phyloP scores from a whole-genome alignment of 2,797 vertebrate species.

The Anabacerthia variegaticeps region DNA sequence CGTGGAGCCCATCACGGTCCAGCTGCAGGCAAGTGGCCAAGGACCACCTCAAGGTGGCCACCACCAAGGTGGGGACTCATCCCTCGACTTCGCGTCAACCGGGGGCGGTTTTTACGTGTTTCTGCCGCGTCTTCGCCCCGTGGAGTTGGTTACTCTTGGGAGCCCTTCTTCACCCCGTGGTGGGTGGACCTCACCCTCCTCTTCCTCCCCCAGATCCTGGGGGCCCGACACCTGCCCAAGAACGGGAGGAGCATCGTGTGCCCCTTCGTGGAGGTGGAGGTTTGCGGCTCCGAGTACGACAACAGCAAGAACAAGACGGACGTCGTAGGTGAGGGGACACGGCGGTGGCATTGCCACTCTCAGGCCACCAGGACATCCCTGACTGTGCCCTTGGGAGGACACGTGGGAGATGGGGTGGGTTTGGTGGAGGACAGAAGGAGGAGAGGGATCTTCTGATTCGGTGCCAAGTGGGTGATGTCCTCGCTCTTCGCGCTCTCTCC shows the following conservation, averaged over 20 bases:
- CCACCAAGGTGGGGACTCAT: neutral
- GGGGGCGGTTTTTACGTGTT: neutral
- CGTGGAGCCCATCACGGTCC: constrained; percentile 84
- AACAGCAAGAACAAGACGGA: constrained; percentile 93
- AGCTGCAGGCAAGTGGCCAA: constrained; percentile 82
- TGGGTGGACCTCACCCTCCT: neutral
- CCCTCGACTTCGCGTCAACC: rapidly evolving
- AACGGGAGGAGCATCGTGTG: constrained; percentile 95
- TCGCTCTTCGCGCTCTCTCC: neutral
- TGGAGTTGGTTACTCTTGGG: neutral
- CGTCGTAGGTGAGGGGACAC: constrained; percentile 83
- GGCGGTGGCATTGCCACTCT: rapidly evolving
- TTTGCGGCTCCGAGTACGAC: constrained; percentile 95
- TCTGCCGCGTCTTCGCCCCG: neutral
- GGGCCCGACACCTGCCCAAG: constrained; percentile 94
- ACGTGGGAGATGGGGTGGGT: neutral
- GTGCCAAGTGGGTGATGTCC: neutral
- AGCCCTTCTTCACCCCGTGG: neutral
- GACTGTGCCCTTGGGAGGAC: neutral
- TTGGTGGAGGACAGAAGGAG: neutral
- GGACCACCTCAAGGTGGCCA: neutral
- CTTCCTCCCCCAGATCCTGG: constrained; percentile 83
- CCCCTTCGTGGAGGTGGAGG: constrained; percentile 95
- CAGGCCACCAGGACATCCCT: rapidly evolving
- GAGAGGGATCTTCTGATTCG: neutral